These are phyloP conservation scores for Phylloscopus trochilus DNA, from an alignment of 2,113 vertebrate genomes.

Conservation along the genomic window DNA sequence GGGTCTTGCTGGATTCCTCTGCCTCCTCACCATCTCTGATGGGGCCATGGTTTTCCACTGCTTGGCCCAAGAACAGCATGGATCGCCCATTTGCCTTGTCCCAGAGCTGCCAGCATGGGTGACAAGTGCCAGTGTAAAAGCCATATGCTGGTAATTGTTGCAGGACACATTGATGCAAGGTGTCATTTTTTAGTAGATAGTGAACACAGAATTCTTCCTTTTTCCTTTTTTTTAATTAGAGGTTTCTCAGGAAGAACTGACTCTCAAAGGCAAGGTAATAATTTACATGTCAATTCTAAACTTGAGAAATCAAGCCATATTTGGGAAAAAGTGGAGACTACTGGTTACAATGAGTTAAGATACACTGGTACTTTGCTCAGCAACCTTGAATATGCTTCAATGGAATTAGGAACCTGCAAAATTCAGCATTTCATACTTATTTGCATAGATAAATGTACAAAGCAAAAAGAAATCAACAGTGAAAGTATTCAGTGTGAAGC, in stretches of 20 bases:
- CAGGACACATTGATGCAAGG: neutral
- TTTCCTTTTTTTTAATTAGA: neutral
- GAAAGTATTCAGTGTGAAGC: neutral
- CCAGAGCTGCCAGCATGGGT: neutral
- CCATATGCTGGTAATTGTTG: rapidly evolving
- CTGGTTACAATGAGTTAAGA: neutral
- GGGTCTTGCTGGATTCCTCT: neutral
- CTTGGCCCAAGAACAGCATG: neutral
- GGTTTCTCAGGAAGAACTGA: neutral
- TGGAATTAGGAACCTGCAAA: neutral
- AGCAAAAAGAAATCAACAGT: neutral
- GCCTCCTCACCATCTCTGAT: neutral
- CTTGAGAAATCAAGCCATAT: neutral
- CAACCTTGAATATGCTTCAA: neutral
- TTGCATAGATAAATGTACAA: neutral
- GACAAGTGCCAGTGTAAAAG: neutral
- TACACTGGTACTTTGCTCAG: neutral
- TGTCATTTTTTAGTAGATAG: neutral
- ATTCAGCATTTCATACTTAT: neutral
- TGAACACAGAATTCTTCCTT: neutral
- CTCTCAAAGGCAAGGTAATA: neutral
- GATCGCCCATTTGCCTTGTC: rapidly evolving
- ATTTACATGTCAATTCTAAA: neutral
- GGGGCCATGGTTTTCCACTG: neutral
- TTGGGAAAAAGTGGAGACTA: neutral